Base-by-base conservation (phyloP, 1,140 invertebrate genomes). In the Condylostylus longicornis region DNA sequence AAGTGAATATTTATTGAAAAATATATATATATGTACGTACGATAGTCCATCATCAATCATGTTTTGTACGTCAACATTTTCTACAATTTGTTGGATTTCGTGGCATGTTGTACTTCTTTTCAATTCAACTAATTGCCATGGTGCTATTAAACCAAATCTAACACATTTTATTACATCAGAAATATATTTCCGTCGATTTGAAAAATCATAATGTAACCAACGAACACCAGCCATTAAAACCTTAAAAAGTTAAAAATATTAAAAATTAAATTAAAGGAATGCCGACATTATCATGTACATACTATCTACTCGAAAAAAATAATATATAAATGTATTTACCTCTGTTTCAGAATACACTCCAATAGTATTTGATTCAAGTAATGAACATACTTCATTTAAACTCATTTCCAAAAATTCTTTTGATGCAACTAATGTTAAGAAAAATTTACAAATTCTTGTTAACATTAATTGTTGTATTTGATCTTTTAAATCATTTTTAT, bases 1-100 rank as follows among this genome's bases (percentile, higher is more conserved):
- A 31, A 31, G 13, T 9, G n/a, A 18, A 44, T 15, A 1, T 25
- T 21, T 12, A 42, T 13, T 4, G 15, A 10, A 8, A 38, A 12
- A 5, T 34, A 19, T 0, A 49, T 31, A 2, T 25, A 25, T 8
- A 25, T 8, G 23, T 36, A 63, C 68, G 65, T 63, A 80, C 71
- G 75, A 74, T 7, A 82, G 59, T 9, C 75, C 77, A 48, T 77
- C 74, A 43, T 79, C 75, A 17, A 82, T 72, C 69, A 82, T 74
- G 47, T 74, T 72, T 46, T 77, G 72, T 6, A 79, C 68, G 45
- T 71, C 69, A 2, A 69, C 59, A 47, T 71, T 66, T 29, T 72
- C 72, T 32, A 75, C 70, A 3, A 80, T 57, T 44, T 75, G 69
- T 40, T 75, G 61, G 49, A 80, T 75, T 49, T 79, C 76, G 0